phyloP scores from a whole-genome alignment of 2,797 vertebrate genomes.

The Pangasius macronema region DNA sequence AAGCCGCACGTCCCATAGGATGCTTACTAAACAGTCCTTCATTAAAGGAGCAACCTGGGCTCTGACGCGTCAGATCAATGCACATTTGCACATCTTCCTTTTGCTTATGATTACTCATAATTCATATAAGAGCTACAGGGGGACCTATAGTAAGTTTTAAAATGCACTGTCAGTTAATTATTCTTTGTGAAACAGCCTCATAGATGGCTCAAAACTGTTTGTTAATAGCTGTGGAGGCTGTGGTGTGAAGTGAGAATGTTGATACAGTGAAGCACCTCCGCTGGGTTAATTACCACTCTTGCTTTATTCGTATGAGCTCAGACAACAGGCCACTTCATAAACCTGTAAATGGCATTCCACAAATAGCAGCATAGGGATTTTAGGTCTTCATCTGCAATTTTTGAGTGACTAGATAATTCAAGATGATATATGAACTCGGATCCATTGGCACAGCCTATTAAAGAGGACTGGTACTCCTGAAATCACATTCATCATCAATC shows the following conservation, averaged over 20 bases:
- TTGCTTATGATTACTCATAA: conserved; percentile 42
- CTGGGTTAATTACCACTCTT: conserved; percentile 40
- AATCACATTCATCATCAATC: conserved; percentile 30
- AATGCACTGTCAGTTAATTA: conserved; percentile 22
- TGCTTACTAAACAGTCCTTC: conserved; percentile 44
- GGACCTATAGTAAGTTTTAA: conserved; percentile 8
- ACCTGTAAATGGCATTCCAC: not conserved
- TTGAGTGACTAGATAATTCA: not conserved
- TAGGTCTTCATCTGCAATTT: not conserved
- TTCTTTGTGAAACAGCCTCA: conserved; percentile 2
- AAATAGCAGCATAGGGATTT: not conserved
- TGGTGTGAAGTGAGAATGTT: conserved; percentile 24
- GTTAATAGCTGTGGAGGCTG: conserved; percentile 23
- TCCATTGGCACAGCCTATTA: conserved; percentile 13
- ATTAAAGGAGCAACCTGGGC: conserved; percentile 53
- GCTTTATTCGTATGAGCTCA: conserved; percentile 17
- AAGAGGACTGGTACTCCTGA: conserved; percentile 8
- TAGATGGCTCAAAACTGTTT: not conserved
- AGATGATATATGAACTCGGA: not conserved
- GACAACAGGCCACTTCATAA: conserved; percentile 22
- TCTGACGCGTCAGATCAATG: conserved; percentile 47
- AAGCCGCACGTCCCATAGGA: conserved; percentile 45
- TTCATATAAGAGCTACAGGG: conserved; percentile 12
- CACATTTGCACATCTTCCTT: conserved; percentile 35
- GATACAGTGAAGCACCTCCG: conserved; percentile 34